These are phyloP conservation scores for Diadema setosum DNA, from an alignment of 35 echinoderm and acorn worm genomes.

Conservation along the genomic window DNA sequence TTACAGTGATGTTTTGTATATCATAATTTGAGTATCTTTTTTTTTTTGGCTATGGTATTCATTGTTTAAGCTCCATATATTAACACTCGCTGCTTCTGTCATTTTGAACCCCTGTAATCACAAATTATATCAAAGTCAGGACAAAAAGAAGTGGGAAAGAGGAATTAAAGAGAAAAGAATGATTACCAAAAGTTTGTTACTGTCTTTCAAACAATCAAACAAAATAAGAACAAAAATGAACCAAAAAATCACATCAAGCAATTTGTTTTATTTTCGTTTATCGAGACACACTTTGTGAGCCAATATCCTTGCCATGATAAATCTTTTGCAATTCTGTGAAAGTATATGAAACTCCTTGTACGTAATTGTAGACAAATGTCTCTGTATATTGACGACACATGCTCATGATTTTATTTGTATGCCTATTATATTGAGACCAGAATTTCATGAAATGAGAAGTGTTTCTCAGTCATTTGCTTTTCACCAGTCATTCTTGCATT, in stretches of 20 bases:
- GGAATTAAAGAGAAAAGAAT: neutral
- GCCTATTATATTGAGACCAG: too few relatives aligned
- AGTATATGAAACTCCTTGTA: too few relatives aligned
- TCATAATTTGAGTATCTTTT: neutral
- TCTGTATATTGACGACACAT: too few relatives aligned
- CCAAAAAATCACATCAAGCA: neutral
- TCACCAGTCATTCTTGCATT: slow-evolving; percentile 15
- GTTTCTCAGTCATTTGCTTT: neutral
- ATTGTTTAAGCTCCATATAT: slow-evolving; percentile 14
- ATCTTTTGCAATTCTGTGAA: too few relatives aligned
- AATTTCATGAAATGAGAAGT: too few relatives aligned
- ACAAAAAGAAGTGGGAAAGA: neutral
- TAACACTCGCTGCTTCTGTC: slow-evolving; percentile 8
- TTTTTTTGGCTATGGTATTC: slow-evolving; percentile 20
- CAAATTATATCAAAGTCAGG: neutral
- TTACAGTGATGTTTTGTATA: slow-evolving; percentile 13
- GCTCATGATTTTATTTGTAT: too few relatives aligned
- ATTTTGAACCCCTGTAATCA: neutral
- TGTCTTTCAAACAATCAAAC: neutral
- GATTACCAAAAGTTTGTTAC: neutral
- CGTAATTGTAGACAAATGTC: too few relatives aligned
- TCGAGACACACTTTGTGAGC: neutral
- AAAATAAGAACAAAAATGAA: neutral
- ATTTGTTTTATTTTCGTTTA: neutral
- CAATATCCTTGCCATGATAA: slow-evolving; percentile 8